Conservation (phyloP, 2,797 vertebrate genomes). For the Chelon auratus region DNA sequence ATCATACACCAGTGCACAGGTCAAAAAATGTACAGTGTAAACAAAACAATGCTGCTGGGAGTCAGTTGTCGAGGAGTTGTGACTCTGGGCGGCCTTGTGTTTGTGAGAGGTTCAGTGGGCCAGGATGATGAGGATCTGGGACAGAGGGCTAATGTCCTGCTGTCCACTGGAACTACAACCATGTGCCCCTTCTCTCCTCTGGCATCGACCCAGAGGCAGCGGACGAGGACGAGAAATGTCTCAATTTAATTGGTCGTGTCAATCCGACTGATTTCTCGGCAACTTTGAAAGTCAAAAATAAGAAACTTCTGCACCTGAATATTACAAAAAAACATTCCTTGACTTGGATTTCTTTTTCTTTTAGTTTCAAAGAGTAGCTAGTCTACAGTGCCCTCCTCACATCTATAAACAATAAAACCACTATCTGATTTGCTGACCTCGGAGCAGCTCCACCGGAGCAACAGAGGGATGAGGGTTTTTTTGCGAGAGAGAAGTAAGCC, state of each 20-base stretch:
- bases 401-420: neutral
- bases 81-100: slow-evolving; percentile 45
- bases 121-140: slow-evolving; percentile 54
- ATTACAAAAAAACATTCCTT: neutral
- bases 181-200: slow-evolving; percentile 37
- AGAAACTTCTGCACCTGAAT: neutral
- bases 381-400: neutral
- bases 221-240: slow-evolving; percentile 22
- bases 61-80: slow-evolving; percentile 34
- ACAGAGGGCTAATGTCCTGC: slow-evolving; percentile 67
- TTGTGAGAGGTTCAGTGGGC: slow-evolving; percentile 62
- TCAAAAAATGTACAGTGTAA: slow-evolving; percentile 59
- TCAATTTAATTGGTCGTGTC: slow-evolving; percentile 12
- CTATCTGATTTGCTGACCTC: slow-evolving; percentile 1
- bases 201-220: slow-evolving; percentile 28
- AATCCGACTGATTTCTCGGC: slow-evolving; percentile 19
- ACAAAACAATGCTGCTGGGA: slow-evolving; percentile 55
- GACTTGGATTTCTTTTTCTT: neutral
- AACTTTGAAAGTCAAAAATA: too few relatives aligned
- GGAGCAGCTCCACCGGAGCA: slow-evolving; percentile 2
- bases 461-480: neutral
- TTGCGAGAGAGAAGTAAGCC: neutral
- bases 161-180: slow-evolving; percentile 53
- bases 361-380: neutral
- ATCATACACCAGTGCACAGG: slow-evolving; percentile 52